phyloP scores from a whole-genome alignment of 2,113 vertebrate species.

The Xyrauchen texanus region DNA sequence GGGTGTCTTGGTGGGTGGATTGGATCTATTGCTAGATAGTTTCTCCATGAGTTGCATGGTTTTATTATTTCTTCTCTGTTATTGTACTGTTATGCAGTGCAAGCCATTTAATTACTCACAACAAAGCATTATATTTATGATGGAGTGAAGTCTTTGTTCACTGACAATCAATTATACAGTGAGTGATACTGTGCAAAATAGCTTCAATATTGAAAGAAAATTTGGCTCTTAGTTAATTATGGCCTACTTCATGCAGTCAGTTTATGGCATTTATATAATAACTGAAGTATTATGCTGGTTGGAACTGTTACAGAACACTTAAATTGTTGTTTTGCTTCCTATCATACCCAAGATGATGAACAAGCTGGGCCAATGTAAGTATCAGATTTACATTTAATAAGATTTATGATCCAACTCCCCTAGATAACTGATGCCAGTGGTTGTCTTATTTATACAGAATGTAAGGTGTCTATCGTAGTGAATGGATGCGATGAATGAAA shows the following conservation, averaged over 20 bases:
- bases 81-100: background rate
- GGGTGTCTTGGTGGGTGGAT: background rate
- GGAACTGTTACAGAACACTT: slow-evolving; percentile 37
- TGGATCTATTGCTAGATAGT: background rate
- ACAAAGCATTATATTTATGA: background rate
- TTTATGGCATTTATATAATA: background rate
- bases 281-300: slow-evolving; percentile 2
- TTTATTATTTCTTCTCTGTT: background rate
- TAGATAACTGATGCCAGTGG: background rate
- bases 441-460: background rate
- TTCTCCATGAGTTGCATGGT: background rate
- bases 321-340: slow-evolving; percentile 67
- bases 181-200: slow-evolving; percentile 9
- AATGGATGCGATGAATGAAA: background rate
- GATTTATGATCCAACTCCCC: background rate
- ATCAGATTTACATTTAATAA: slow-evolving; percentile 38
- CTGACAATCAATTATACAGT: background rate
- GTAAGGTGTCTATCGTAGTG: background rate
- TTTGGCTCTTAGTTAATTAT: slow-evolving; percentile 25
- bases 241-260: background rate
- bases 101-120: background rate
- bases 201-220: slow-evolving; percentile 16
- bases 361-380: slow-evolving; percentile 95
- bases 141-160: background rate
- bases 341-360: slow-evolving; percentile 86